These are phyloP conservation scores for Malurus elegans DNA, from an alignment of 2,113 vertebrate genomes.

Conservation along the genomic window DNA sequence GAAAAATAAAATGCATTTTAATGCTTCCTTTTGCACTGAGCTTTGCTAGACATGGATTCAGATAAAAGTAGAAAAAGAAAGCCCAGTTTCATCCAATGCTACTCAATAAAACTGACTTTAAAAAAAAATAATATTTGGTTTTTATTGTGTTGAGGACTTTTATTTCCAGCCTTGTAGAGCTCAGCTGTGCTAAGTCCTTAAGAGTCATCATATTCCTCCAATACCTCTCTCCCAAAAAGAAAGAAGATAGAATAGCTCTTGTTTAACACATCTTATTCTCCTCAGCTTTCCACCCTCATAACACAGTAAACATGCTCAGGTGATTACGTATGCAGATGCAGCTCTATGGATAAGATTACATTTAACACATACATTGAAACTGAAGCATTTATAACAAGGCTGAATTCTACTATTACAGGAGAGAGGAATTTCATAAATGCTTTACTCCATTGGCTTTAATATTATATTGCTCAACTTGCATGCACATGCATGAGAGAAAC, in stretches of 20 bases:
- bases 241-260: not conserved
- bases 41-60: not conserved
- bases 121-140: not conserved
- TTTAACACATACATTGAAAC: not conserved
- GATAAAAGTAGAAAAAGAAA: not conserved
- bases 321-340: not conserved
- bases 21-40: not conserved
- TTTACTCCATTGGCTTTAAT: not conserved
- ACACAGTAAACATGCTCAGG: not conserved
- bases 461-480: not conserved
- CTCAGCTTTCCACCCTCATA: not conserved
- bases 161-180: not conserved
- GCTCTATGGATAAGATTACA: not conserved
- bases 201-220: not conserved
- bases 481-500: not conserved
- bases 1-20: slow-evolving; percentile 10
- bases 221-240: not conserved
- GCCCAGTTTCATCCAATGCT: not conserved
- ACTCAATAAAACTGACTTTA: not conserved
- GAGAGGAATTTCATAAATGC: not conserved
- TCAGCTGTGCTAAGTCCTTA: not conserved
- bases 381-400: not conserved
- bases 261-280: not conserved
- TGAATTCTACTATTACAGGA: not conserved
- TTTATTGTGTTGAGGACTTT: not conserved